These are phyloP conservation scores for Bombus breviceps DNA, from an alignment of 1,140 invertebrate species.

Conservation along the genomic window DNA sequence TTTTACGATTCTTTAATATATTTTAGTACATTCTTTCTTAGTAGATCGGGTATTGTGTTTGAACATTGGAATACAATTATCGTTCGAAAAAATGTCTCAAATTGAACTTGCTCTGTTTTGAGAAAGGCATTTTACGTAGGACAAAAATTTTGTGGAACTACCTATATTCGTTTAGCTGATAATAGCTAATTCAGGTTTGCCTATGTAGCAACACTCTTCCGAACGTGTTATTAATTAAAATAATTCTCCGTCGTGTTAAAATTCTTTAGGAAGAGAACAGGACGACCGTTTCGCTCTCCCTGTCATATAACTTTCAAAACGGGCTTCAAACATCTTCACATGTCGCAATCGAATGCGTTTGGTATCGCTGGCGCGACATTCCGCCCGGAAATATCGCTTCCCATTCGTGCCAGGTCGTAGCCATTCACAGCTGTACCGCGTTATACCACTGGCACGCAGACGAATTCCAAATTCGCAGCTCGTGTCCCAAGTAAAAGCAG, in stretches of 20 bases:
- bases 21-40: no score
- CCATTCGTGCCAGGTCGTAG: slow-evolving; percentile 62
- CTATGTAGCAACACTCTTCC: neutral
- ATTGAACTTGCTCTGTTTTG: no score
- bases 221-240: neutral
- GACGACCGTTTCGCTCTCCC: neutral
- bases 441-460: slow-evolving; percentile 60
- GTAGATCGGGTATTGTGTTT: no score
- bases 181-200: no score
- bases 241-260: neutral
- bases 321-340: slow-evolving; percentile 28
- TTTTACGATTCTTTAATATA: no score
- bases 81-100: no score
- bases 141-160: no score
- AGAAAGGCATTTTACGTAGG: no score
- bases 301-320: slow-evolving; percentile 37
- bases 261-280: neutral
- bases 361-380: slow-evolving; percentile 53
- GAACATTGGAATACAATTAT: no score
- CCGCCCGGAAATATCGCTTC: slow-evolving; percentile 63
- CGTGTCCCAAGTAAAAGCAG: slow-evolving; percentile 68
- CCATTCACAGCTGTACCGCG: slow-evolving; percentile 61
- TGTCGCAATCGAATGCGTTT: slow-evolving; percentile 25
- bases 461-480: slow-evolving; percentile 75
- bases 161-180: no score